A percentile compares a stretch with the other conserved stretches of the same genome.
phyloP scores from a whole-genome alignment of 1,140 invertebrate genomes.

The Hypsibius dujardini region DNA sequence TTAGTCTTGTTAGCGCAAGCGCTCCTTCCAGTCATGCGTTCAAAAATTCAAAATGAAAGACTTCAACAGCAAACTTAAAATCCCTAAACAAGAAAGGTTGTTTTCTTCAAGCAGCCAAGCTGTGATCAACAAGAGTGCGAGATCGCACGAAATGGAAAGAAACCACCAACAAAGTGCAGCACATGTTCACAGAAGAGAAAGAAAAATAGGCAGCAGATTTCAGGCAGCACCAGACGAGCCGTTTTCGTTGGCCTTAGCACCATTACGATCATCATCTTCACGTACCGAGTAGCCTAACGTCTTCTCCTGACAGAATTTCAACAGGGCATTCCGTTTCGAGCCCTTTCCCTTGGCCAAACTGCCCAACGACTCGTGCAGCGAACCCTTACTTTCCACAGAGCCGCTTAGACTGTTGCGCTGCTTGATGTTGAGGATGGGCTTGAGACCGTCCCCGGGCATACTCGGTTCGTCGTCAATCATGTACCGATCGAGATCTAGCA shows the following conservation, averaged over 20 bases:
- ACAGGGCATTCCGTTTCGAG: conserved; percentile 72
- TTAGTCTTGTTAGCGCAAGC: not conserved
- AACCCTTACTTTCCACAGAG: conserved; percentile 4
- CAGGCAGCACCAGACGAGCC: not conserved
- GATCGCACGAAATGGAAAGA: not conserved
- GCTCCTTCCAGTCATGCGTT: too few relatives aligned
- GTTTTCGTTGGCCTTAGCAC: not conserved
- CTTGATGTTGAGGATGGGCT: conserved; percentile 8
- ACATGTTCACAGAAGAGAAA: not conserved
- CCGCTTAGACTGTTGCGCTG: not conserved
- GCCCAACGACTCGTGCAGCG: conserved; percentile 57
- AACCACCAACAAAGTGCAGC: not conserved
- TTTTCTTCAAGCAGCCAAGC: not conserved
- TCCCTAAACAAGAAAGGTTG: too few relatives aligned
- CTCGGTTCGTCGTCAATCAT: conserved; percentile 9
- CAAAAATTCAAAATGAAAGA: too few relatives aligned
- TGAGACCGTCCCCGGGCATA: conserved; percentile 8
- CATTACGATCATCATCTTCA: conserved; percentile 12
- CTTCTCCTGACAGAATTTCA: conserved; percentile 89
- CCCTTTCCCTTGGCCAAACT: conserved; percentile 74
- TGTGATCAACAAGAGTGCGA: not conserved
- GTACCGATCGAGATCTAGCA: not conserved
- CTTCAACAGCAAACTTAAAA: too few relatives aligned
- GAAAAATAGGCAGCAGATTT: not conserved
- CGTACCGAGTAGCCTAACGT: conserved; percentile 54